Evolutionary conservation across 1,140 invertebrate genomes (phyloP), one percentile per base, ranked within the genome.

Genomic region (Helicorthomorpha holstii): DNA sequence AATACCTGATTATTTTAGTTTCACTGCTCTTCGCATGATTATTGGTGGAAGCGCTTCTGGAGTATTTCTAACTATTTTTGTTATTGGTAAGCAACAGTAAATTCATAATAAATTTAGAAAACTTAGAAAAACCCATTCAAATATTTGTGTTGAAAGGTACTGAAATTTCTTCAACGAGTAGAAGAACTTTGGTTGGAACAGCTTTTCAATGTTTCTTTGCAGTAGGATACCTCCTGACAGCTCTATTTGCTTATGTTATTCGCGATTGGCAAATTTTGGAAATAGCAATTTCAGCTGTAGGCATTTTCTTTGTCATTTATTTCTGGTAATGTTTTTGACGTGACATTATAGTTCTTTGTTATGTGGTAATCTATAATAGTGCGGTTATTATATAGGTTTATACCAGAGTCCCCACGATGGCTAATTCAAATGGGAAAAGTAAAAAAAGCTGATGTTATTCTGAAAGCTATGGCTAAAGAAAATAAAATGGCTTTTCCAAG

Each of bases 331-430:
- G n/a, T n/a, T n/a, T n/a, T n/a, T n/a, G n/a, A n/a, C n/a, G n/a
- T n/a, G n/a, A n/a, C n/a, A n/a, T n/a, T n/a, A n/a, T n/a, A n/a
- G n/a, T n/a, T n/a, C n/a, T n/a, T n/a, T n/a, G n/a, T n/a, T n/a
- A n/a, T n/a, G n/a, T n/a, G n/a, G n/a, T n/a, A n/a, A n/a, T n/a
- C n/a, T n/a, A n/a, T n/a, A n/a, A n/a, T n/a, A n/a, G n/a, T n/a
- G n/a, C n/a, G n/a, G n/a, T n/a, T n/a, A 7, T 34, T 34, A 7
- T 16, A 7, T 34, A 34, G 29, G 29, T 34, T 61, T 25, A 66
- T 88, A 23, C 85, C 85, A 1, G 85, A 89, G 74, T 88, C 85
- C 2, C 83, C 85, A 12, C 73, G 84, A 56, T 90, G 85, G 85
- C 66, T 89, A 21, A 64, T 88, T 26, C 78, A 81, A 23, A 76